A percentile compares a stretch with the other conserved stretches of the same genome.
These are phyloP conservation scores for Zaprionus capensis DNA, from an alignment of 1,140 invertebrate species.

Conservation along the genomic window DNA sequence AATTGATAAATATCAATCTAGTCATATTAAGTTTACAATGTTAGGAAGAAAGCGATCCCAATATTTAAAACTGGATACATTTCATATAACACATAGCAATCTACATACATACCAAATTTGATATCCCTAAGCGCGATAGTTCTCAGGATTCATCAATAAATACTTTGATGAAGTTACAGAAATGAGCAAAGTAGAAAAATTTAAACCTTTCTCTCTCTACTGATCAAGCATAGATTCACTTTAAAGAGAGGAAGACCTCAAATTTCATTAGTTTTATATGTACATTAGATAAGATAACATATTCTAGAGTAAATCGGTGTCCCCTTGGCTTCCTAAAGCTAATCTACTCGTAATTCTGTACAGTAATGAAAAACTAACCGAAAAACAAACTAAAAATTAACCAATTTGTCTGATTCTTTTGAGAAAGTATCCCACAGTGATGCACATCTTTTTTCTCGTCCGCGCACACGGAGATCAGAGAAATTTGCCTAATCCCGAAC, in stretches of 20 bases:
- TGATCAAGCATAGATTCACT: background rate
- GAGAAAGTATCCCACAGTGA: background rate
- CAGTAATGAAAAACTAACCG: background rate
- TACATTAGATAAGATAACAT: background rate
- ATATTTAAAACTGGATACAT: background rate
- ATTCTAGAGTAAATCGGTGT: background rate
- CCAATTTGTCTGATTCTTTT: background rate
- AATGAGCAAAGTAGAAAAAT: background rate
- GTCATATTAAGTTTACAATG: too few species aligned
- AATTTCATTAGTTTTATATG: background rate
- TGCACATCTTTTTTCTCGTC: background rate
- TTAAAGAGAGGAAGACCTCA: background rate
- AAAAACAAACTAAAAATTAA: background rate
- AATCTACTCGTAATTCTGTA: background rate
- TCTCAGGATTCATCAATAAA: background rate
- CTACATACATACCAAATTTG: background rate
- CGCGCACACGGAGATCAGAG: background rate
- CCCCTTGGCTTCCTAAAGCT: too few species aligned
- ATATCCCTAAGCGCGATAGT: background rate
- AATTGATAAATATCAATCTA: background rate
- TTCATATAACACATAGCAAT: background rate
- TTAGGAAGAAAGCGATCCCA: background rate
- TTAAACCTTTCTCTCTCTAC: background rate
- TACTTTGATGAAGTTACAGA: background rate
- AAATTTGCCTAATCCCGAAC: constrained; percentile 66